Conservation (phyloP, 2,113 vertebrate genomes). For the Pangasianodon hypophthalmus region DNA sequence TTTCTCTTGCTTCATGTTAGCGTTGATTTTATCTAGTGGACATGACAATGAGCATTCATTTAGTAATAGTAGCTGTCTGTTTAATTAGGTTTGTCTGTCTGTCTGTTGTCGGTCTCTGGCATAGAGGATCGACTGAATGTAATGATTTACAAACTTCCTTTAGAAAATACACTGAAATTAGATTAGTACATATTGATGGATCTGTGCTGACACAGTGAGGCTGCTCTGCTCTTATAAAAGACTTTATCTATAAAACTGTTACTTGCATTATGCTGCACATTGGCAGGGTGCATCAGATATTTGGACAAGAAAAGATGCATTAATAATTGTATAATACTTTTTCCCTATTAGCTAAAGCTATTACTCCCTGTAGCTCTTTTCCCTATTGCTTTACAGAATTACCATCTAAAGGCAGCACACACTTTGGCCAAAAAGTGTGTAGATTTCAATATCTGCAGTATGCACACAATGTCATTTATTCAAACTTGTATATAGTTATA, state of each 20-base stretch:
- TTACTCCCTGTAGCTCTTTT: background rate
- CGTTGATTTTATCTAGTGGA: constrained; percentile 28
- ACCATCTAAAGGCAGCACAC: background rate
- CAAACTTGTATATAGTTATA: background rate
- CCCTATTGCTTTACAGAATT: background rate
- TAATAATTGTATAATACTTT: background rate
- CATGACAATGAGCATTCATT: constrained; percentile 27
- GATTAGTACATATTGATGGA: constrained; percentile 25
- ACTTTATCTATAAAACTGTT: constrained; percentile 7
- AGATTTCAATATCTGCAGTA: constrained; percentile 9
- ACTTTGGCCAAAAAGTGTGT: background rate
- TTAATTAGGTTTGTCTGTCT: constrained; percentile 34
- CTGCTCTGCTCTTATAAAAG: constrained; percentile 2
- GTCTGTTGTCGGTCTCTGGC: constrained; percentile 24
- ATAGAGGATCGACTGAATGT: constrained; percentile 18
- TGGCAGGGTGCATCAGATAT: background rate
- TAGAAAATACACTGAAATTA: constrained; percentile 23
- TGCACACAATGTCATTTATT: background rate
- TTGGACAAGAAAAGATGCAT: background rate
- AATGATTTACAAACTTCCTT: constrained; percentile 44
- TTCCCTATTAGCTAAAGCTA: background rate
- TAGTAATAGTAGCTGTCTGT: constrained; percentile 6
- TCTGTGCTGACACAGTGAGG: constrained; percentile 8
- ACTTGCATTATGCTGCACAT: background rate
- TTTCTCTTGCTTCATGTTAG: background rate